These are phyloP conservation scores for human DNA, from an alignment of 2,113 vertebrate genomes.

Conservation along the genomic window DNA sequence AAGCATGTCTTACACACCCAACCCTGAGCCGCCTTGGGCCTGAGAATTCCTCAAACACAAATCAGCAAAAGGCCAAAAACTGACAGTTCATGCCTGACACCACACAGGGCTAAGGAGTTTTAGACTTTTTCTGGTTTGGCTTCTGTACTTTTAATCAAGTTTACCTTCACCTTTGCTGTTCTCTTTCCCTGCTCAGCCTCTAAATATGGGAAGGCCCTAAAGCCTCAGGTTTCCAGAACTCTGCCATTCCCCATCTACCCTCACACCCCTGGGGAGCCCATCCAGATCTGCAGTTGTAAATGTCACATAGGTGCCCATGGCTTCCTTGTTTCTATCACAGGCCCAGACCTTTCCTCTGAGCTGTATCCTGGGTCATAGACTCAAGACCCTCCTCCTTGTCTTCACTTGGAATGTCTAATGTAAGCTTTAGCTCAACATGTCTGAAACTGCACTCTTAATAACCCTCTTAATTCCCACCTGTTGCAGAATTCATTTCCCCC, in stretches of 20 bases:
- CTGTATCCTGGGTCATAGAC: background rate
- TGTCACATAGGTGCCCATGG: background rate
- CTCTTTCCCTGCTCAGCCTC: background rate
- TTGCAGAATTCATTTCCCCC: background rate
- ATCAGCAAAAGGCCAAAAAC: background rate
- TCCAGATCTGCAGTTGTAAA: background rate
- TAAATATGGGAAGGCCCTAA: background rate
- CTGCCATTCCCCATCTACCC: background rate
- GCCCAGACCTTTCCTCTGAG: background rate
- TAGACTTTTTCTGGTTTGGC: background rate
- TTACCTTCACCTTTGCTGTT: background rate
- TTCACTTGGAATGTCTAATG: background rate
- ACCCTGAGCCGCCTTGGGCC: background rate
- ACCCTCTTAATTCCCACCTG: background rate
- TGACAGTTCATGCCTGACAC: background rate
- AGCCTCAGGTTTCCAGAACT: background rate
- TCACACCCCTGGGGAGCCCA: too few relatives aligned
- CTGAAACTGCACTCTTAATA: background rate
- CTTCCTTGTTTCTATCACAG: background rate
- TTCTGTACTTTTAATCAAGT: background rate
- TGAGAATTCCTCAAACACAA: background rate
- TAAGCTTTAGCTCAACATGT: background rate
- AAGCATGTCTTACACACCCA: background rate
- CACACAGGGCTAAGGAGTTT: background rate
- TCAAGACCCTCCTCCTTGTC: background rate